Evolutionary conservation across 1,140 invertebrate genomes (phyloP).

Genomic region (Neocloeon triangulifer): DNA sequence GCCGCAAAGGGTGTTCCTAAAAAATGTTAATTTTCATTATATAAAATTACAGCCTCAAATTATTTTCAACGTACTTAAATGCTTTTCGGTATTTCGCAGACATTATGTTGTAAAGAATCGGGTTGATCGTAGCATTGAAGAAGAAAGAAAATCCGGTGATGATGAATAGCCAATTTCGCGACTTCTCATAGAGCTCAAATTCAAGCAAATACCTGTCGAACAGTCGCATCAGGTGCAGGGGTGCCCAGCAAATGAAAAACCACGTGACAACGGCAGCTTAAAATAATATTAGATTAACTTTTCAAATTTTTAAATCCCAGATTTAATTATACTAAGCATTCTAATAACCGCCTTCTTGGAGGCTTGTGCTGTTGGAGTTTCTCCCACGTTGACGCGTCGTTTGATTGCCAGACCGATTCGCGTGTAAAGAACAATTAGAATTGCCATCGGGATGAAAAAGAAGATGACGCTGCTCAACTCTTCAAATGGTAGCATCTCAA

Average conservation of each 20-base stretch:
- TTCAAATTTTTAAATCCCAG: no score
- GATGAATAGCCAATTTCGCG: conserved; percentile 61
- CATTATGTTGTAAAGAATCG: conserved; percentile 82
- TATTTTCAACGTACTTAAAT: conserved; percentile 46
- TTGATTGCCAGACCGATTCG: conserved; percentile 49
- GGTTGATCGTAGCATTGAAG: conserved; percentile 71
- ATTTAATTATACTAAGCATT: conserved; percentile 72
- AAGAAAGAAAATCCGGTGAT: conserved; percentile 66
- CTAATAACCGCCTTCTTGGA: conserved; percentile 48
- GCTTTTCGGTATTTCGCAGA: conserved; percentile 61
- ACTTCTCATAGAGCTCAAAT: conserved; percentile 32
- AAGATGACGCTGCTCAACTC: conserved; percentile 63
- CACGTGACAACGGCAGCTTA: conserved; percentile 82
- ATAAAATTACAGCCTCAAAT: no score
- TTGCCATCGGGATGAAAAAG: conserved; percentile 57
- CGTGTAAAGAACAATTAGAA: conserved; percentile 53
- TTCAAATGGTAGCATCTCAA: conserved; percentile 34
- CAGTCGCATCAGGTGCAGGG: conserved; percentile 79
- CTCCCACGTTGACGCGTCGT: conserved; percentile 24
- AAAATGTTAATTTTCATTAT: no score
- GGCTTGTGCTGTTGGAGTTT: conserved; percentile 37
- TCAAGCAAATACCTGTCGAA: conserved; percentile 44
- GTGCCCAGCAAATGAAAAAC: conserved; percentile 93
- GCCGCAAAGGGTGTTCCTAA: no score
- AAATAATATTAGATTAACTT: no score